phyloP scores from a whole-genome alignment of 2,888 invertebrate species.

The Eumerus sabulonum region DNA sequence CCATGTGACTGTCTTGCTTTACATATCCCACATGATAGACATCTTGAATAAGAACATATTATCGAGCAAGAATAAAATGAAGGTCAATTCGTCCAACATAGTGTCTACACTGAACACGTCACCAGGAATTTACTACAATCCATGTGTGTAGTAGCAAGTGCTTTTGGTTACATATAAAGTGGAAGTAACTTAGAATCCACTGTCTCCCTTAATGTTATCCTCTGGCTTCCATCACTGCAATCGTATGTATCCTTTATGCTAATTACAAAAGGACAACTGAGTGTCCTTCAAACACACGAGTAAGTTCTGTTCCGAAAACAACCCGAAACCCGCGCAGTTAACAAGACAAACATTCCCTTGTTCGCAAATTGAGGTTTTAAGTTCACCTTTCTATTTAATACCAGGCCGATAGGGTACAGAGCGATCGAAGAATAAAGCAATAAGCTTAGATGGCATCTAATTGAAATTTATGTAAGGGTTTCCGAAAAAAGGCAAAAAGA shows the following conservation, averaged over 20 bases:
- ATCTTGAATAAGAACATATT: too few relatives aligned
- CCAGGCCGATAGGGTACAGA: not conserved
- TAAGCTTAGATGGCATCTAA: not conserved
- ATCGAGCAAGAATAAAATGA: too few relatives aligned
- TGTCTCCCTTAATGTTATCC: too few relatives aligned
- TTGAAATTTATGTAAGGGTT: not conserved
- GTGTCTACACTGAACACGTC: too few relatives aligned
- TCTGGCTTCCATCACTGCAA: too few relatives aligned
- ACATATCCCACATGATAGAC: too few relatives aligned
- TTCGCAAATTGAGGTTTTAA: conserved; percentile 25
- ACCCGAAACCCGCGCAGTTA: conserved; percentile 23
- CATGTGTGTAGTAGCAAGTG: too few relatives aligned
- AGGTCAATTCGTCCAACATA: too few relatives aligned
- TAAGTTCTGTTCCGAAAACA: not conserved
- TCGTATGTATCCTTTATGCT: conserved; percentile 20
- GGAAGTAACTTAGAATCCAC: too few relatives aligned
- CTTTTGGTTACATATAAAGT: too few relatives aligned
- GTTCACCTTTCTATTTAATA: conserved; percentile 14
- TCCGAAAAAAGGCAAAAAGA: not conserved
- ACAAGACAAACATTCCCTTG: conserved; percentile 39
- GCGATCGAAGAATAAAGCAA: not conserved
- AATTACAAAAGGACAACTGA: conserved; percentile 38
- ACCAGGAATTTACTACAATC: too few relatives aligned
- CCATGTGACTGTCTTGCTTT: too few relatives aligned
- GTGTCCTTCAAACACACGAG: not conserved